Conservation (phyloP, 2,797 vertebrate species). For the Danio tinwini region DNA sequence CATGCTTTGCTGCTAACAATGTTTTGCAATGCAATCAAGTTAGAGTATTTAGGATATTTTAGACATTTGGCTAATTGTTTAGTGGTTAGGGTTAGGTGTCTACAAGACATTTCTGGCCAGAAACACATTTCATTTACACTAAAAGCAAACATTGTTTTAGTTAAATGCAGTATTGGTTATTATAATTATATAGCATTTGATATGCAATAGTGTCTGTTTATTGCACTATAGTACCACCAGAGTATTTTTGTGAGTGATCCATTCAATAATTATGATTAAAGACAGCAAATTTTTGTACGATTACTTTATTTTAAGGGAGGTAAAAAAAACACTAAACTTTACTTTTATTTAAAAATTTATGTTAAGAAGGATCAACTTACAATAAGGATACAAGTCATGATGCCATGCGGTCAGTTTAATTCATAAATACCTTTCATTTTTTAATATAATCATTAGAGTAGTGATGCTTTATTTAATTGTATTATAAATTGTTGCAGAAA, state of each 20-base stretch:
- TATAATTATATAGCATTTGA: background rate
- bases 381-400: background rate
- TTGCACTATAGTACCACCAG: background rate
- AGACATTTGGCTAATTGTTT: background rate
- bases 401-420: background rate
- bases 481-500: no score
- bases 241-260: background rate
- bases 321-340: background rate
- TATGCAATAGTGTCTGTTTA: background rate
- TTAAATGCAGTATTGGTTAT: background rate
- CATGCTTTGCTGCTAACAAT: constrained; percentile 5
- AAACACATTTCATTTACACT: background rate
- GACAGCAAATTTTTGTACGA: background rate
- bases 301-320: background rate
- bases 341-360: background rate
- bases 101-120: no score
- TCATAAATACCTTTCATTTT: background rate
- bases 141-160: background rate
- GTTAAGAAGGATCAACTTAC: background rate
- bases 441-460: background rate
- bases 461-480: background rate
- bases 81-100: no score
- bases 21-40: background rate
- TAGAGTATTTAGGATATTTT: background rate
- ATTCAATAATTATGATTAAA: background rate